Evolutionary conservation across 1,140 invertebrate genomes (phyloP), one percentile per base, ranked within the genome.

Genomic region (Nephotettix cincticeps): DNA sequence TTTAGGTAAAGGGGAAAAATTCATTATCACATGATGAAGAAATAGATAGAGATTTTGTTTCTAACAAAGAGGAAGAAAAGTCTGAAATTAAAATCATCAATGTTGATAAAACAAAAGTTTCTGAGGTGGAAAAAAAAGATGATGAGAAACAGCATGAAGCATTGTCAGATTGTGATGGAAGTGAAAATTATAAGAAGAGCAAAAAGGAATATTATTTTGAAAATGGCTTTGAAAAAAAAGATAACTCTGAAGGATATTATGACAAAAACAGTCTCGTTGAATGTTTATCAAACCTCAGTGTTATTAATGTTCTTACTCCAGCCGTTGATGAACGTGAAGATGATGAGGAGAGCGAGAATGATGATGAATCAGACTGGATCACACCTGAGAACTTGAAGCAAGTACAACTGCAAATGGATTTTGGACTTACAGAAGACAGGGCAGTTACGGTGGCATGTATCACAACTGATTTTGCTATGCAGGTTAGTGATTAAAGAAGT

Each of bases 401-500:
- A 76, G 86, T 91, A 17, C 93, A 92, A 77, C 88, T 90, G 77
- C 80, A 86, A 72, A 86, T 94, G 78, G 84, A 87, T 72, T 77
- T 82, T n/a, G 85, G 84, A 40, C 80, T 84, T 72, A 77, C 85
- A 64, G 88, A 89, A 73, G 87, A 89, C 66, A 87, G 88, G 78
- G 76, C 83, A 70, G 88, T 92, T 0, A 83, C 81, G 73, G 95
- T 99, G 43, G 96, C 94, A 0, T 99, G 96, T 80, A 87, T 99
- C 68, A 98, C 96, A 21, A 94, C 91, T 64, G 97, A 99, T 83
- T 99, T 97, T 88, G 94, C 97, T 0, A 94, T 99, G 87, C 96
- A 90, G 83, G 86, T 87, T 79, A 75, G 64, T 64, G n/a, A n/a
- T n/a, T n/a, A n/a, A n/a, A n/a, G n/a, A n/a, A n/a, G n/a, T n/a